phyloP scores from a whole-genome alignment of 1,140 invertebrate genomes.

The Cecropterus lyciades region DNA sequence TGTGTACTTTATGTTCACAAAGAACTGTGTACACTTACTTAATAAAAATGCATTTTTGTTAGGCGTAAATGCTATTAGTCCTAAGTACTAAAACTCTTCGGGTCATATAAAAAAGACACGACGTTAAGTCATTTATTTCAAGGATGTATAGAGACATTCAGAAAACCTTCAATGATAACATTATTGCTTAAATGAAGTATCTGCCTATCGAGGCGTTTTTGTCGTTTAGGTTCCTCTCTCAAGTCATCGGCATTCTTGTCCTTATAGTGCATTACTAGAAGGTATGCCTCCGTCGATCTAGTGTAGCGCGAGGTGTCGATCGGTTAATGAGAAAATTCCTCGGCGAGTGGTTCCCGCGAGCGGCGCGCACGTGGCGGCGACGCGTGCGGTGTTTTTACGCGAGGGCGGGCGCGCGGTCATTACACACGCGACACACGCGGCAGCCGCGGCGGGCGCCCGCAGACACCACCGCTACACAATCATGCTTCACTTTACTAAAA shows the following conservation, averaged over 20 bases:
- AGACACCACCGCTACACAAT: no score
- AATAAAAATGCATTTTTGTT: no score
- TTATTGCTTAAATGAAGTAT: no score
- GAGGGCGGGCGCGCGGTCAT: neutral
- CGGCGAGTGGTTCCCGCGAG: neutral
- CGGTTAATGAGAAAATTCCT: constrained; percentile 1
- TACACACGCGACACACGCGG: neutral
- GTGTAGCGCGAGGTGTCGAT: neutral
- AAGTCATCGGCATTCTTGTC: neutral
- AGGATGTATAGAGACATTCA: no score
- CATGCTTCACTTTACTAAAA: no score
- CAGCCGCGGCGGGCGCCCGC: constrained; percentile 5
- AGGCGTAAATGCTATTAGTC: no score
- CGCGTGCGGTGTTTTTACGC: constrained; percentile 1
- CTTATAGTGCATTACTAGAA: neutral
- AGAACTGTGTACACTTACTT: no score
- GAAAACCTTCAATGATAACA: no score
- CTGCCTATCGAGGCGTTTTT: neutral
- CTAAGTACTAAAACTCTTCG: no score
- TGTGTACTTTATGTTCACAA: no score
- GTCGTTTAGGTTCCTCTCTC: neutral
- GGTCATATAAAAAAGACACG: no score
- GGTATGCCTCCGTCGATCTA: neutral
- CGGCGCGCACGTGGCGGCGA: neutral
- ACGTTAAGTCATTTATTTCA: no score